Evolutionary conservation across 1,140 invertebrate genomes (phyloP).

Genomic region (Drosophila arawakana): DNA sequence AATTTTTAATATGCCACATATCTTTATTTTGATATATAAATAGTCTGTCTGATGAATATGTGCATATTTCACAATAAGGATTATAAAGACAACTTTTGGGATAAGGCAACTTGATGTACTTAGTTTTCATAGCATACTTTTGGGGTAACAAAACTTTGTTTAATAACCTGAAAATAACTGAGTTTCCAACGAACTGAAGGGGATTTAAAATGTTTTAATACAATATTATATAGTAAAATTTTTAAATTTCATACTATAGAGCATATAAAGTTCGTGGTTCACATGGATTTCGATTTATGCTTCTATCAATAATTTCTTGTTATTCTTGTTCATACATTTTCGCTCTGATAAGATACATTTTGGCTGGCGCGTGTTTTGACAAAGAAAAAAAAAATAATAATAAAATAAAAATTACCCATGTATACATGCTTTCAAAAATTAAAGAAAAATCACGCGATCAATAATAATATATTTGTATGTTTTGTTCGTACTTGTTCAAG

Average conservation of each 20-base stretch:
- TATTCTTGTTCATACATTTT: conserved; percentile 37
- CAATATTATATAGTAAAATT: not conserved
- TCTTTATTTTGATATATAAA: too few relatives aligned
- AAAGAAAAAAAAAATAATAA: conserved; percentile 17
- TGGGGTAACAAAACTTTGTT: not conserved
- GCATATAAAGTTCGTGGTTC: conserved; percentile 7
- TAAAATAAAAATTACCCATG: conserved; percentile 25
- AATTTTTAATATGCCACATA: too few relatives aligned
- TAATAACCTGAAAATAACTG: not conserved
- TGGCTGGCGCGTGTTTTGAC: conserved; percentile 45
- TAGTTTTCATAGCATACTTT: conserved; percentile 30
- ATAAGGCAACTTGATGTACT: not conserved
- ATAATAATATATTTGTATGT: conserved; percentile 14
- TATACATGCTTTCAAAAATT: conserved; percentile 2
- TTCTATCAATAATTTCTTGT: conserved; percentile 38
- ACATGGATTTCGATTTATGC: not conserved
- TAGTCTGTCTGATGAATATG: too few relatives aligned
- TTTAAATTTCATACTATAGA: not conserved
- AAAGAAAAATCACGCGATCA: conserved; percentile 30
- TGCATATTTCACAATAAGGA: too few relatives aligned
- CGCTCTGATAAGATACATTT: conserved; percentile 66
- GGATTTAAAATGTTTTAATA: not conserved
- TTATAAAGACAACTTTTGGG: too few relatives aligned
- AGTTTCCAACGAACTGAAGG: not conserved
- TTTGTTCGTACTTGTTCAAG: not conserved